Evolutionary conservation across 2,888 invertebrate genomes (phyloP), one percentile per base, ranked within the genome.

Genomic region (Tiphia femorata): DNA sequence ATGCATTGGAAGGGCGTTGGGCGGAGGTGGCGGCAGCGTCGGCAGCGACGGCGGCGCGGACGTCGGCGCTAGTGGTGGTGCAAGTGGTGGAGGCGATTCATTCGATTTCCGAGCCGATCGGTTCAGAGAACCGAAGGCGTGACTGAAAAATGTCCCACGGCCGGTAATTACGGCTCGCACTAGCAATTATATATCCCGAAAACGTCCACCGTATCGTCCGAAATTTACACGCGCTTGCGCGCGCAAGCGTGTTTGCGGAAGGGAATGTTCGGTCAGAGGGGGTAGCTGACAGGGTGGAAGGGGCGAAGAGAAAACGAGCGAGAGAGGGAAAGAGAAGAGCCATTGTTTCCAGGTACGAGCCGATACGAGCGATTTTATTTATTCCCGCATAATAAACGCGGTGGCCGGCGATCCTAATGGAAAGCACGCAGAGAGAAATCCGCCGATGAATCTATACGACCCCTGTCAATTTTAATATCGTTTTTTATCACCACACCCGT

Each of bases 21-120:
- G 17, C 29, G 21, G 37, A n/a, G 14, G 58, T 25, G 41, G 49
- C 17, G 48, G 37, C 29, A 40, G 50, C 35, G 55, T 23, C 29
- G 43, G 29, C 6, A 16, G 44, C 14, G 44, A 29, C n/a, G n/a
- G n/a, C 14, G 41, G 10, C 23, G 42, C 14, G 21, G 23, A 42
- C 42, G 25, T 19, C 19, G n/a, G n/a, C n/a, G n/a, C n/a, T n/a
- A 5, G 29, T 5, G 10, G 12, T 37, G 41, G 17, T 19, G 41
- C n/a, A 10, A 10, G 30, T 33, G 46, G 52, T 25, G 40, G 49
- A 57, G 38, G 38, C 64, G 58, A 70, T 64, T 67, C 64, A 63
- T 62, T 72, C 64, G 62, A 69, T 69, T 69, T 69, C 65, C 72
- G 57, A 49, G 46, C 42, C 40, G 65, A 67, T 67, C 58, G 56